Evolutionary conservation across 2,113 vertebrate species (phyloP).

Genomic region (Anser cygnoides): DNA sequence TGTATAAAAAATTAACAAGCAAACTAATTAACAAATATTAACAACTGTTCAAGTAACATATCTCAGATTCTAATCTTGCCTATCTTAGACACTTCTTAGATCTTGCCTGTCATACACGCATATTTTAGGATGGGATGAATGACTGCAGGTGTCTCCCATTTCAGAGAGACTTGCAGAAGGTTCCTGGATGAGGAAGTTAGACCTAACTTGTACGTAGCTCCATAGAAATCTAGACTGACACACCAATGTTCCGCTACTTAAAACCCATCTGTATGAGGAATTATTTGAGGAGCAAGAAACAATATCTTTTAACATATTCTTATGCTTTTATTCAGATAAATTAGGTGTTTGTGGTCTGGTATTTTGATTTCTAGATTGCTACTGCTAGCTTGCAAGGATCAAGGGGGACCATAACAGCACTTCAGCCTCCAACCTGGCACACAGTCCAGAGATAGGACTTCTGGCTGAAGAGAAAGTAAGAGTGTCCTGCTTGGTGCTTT

Average conservation of each 20-base stretch:
- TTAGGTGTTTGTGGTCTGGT: neutral
- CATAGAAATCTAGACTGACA: neutral
- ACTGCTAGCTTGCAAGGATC: neutral
- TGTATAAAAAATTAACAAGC: neutral
- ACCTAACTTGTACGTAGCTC: neutral
- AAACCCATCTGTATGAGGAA: neutral
- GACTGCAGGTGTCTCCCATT: neutral
- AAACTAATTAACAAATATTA: neutral
- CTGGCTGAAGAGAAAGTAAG: neutral
- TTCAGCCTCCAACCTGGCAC: neutral
- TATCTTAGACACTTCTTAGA: neutral
- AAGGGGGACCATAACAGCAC: neutral
- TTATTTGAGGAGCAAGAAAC: neutral
- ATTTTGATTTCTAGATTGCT: neutral
- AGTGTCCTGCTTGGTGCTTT: neutral
- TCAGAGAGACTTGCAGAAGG: neutral
- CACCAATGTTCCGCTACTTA: neutral
- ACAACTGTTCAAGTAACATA: neutral
- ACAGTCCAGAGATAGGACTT: neutral
- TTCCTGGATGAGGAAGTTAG: neutral
- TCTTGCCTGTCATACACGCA: neutral
- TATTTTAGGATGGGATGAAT: neutral
- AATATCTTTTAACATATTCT: neutral
- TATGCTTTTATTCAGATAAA: neutral
- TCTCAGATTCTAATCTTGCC: neutral